Conservation (phyloP, 2,113 vertebrate genomes). For the Dipodomys ordii region DNA sequence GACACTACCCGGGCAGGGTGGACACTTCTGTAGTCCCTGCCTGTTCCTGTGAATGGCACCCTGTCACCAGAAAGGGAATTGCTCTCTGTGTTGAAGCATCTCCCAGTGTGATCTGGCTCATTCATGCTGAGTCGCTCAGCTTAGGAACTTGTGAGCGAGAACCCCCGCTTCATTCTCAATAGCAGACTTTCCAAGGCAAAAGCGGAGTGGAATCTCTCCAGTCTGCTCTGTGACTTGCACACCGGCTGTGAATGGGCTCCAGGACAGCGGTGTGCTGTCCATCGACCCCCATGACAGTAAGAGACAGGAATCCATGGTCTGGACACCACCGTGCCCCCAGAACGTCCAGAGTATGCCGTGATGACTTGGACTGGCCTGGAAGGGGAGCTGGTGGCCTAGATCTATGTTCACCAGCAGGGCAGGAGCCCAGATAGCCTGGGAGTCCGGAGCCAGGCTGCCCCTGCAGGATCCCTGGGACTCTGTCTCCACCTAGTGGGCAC, state of each 20-base stretch:
- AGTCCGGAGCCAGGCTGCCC: accelerated
- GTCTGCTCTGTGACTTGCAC: too few species aligned
- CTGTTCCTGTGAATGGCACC: not conserved
- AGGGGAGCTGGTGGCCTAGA: not conserved
- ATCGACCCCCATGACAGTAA: not conserved
- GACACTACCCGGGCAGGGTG: too few species aligned
- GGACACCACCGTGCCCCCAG: not conserved
- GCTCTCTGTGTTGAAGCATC: not conserved
- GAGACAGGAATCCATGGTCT: not conserved
- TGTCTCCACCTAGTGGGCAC: conserved; percentile 60
- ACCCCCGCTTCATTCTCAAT: not conserved
- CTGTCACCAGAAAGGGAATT: too few species aligned
- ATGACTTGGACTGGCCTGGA: not conserved
- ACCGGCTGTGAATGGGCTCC: too few species aligned
- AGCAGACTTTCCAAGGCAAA: too few species aligned
- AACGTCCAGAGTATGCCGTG: too few species aligned
- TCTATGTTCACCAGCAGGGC: not conserved
- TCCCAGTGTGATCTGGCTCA: not conserved
- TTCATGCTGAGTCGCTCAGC: not conserved
- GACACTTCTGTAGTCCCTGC: too few species aligned
- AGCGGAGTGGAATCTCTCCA: not conserved
- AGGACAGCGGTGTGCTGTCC: not conserved
- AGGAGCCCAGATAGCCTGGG: accelerated
- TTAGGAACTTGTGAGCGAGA: not conserved
- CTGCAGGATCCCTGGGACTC: not conserved